Evolutionary conservation across 2,888 invertebrate genomes (phyloP).

Genomic region (Parascotia fuliginaria): DNA sequence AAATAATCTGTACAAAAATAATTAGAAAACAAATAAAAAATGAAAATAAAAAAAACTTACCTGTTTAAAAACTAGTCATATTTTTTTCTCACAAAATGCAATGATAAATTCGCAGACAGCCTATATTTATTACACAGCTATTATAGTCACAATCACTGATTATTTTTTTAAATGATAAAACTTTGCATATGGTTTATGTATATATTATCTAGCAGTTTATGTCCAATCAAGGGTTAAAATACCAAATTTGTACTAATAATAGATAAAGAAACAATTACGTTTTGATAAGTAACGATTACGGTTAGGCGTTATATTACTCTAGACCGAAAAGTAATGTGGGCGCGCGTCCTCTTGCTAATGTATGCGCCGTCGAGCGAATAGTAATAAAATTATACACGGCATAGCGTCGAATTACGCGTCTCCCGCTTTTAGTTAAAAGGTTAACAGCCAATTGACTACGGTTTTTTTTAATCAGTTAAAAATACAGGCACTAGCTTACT

Average conservation of each 20-base stretch:
- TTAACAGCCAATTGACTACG: constrained; percentile 86
- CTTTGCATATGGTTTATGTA: constrained; percentile 46
- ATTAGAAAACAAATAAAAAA: not conserved
- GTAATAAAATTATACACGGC: constrained; percentile 85
- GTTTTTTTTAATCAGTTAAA: constrained; percentile 86
- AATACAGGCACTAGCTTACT: constrained; percentile 74
- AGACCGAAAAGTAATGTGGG: constrained; percentile 58
- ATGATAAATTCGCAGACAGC: constrained; percentile 19
- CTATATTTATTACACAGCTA: constrained; percentile 34
- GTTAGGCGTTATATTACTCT: constrained; percentile 56
- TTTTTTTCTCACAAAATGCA: constrained; percentile 14
- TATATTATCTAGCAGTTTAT: constrained; percentile 73
- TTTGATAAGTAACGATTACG: constrained; percentile 73
- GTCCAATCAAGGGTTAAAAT: constrained; percentile 81
- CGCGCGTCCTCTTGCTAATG: constrained; percentile 57
- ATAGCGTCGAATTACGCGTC: constrained; percentile 85
- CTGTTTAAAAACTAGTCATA: constrained; percentile 13
- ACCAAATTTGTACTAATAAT: constrained; percentile 70
- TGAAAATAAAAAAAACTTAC: constrained; percentile 24
- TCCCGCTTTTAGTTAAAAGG: constrained; percentile 86
- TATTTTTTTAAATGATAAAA: constrained; percentile 43
- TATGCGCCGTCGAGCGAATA: constrained; percentile 74
- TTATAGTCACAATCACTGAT: constrained; percentile 45
- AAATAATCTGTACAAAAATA: not conserved
- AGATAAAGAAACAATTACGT: constrained; percentile 79